Base-by-base conservation (phyloP, 2,888 invertebrate species). In the Acleris laterana region DNA sequence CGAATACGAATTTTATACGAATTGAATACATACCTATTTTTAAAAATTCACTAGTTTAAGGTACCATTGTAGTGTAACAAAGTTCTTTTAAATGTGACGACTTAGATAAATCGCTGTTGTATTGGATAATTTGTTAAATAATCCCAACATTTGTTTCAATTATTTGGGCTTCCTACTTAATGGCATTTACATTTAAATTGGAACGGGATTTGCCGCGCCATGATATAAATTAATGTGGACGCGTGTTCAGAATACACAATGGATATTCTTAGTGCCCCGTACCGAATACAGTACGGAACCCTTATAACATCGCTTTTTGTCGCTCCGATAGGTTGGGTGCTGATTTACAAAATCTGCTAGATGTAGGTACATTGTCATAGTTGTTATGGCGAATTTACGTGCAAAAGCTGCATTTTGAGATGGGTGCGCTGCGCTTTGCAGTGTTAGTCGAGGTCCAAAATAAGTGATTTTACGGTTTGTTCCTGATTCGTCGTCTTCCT, bases 101-200 rank as follows among this genome's bases (percentile, higher is more conserved):
- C 89, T 89, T 90, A 87, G 86, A 93, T 82, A 92, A 92, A 93
- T 93, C 85, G 86, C 88, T 82, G 76, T 90, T 91, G 89, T 89
- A 92, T 92, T 92, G 89, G 77, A 91, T 91, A 91, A 92, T 89
- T 89, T 90, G 90, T 91, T 82, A 89, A 90, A 88, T 91, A 92
- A 93, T 89, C 90, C 88, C 75, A 79, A 81, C 92, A 92, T 93
- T 92, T 90, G 87, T 93, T 91, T 91, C 91, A 92, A 92, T 93
- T 92, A 93, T 88, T 82, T 80, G 77, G 79, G 82, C 81, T 87
- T 90, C 87, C 89, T 84, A 80, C 83, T 85, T 86, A 80, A 83
- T 81, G 78, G 79, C 78, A 72, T 75, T 78, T 77, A 76, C 80
- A 80, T 79, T 76, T 73, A 78, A 77, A 79, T 76, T 74, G 77